phyloP scores from a whole-genome alignment of 2,113 vertebrate genomes.

The Oplegnathus fasciatus region DNA sequence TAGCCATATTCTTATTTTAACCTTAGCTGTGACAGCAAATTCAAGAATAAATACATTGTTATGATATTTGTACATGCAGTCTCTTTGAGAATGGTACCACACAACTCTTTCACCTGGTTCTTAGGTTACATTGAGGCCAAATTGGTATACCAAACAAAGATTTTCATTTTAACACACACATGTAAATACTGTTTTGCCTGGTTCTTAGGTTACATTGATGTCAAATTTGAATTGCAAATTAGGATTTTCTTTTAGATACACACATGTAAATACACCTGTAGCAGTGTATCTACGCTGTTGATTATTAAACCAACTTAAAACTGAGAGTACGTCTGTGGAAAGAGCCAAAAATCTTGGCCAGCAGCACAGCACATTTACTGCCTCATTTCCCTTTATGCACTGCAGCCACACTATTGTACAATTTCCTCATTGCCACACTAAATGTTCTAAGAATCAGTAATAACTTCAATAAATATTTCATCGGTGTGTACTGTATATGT shows the following conservation, averaged over 20 bases:
- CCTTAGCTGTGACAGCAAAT: not conserved
- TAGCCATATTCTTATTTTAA: not conserved
- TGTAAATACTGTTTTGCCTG: conserved; percentile 27
- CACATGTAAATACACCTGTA: conserved; percentile 15
- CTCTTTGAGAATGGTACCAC: not conserved
- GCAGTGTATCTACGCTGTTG: not conserved
- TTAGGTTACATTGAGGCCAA: not conserved
- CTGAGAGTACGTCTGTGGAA: not conserved
- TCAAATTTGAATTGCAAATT: conserved; percentile 57
- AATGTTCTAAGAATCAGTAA: not conserved
- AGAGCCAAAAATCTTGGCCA: not conserved
- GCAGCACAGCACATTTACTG: conserved; percentile 5
- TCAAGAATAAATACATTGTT: not conserved
- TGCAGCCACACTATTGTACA: conserved; percentile 1
- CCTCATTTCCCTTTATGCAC: conserved; percentile 41
- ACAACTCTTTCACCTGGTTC: not conserved
- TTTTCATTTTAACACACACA: conserved; percentile 9
- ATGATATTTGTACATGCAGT: not conserved
- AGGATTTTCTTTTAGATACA: not conserved
- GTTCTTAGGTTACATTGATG: not conserved
- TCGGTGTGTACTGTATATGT: not conserved
- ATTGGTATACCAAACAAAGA: conserved; percentile 55
- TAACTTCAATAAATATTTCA: not conserved
- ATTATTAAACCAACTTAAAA: not conserved
- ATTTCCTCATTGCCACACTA: conserved; percentile 50